Percentiles rank a stretch among this genome's conserved stretches.
phyloP scores from a whole-genome alignment of 2,888 invertebrate species.

The Kuschelorhynchus macadamiae region DNA sequence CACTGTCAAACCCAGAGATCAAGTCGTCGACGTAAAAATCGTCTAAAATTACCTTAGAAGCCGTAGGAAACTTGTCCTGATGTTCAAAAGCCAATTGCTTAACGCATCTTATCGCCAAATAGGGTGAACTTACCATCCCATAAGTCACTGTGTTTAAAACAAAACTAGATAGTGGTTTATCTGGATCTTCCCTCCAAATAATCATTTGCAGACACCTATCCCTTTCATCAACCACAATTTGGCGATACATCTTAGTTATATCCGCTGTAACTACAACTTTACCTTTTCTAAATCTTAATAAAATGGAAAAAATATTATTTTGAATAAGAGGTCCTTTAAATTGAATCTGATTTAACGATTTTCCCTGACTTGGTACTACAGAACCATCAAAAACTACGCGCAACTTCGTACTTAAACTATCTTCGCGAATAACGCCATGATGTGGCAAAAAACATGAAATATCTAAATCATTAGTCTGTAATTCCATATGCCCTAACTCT shows the following conservation, averaged over 20 bases:
- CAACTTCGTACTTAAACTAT: conserved; percentile 5
- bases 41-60: not conserved
- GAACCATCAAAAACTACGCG: conserved; percentile 5
- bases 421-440: conserved; percentile 6
- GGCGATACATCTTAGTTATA: conserved; percentile 3
- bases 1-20: not conserved
- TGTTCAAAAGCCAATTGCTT: conserved; percentile 1
- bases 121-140: no score
- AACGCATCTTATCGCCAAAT: not conserved
- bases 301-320: conserved; percentile 7
- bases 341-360: conserved; percentile 1
- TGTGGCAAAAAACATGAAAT: conserved; percentile 4
- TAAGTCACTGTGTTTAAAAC: conserved; percentile 10
- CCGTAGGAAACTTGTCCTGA: not conserved
- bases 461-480: not conserved
- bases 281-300: not conserved
- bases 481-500: not conserved
- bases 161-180: no score
- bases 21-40: conserved; percentile 6
- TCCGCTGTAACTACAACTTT: conserved; percentile 2
- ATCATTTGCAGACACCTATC: conserved; percentile 11
- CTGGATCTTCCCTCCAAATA: no score
- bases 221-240: conserved; percentile 5
- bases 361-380: not conserved
- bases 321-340: no score